phyloP scores from a whole-genome alignment of 1,140 invertebrate genomes.

The Euura saliciscinereae region DNA sequence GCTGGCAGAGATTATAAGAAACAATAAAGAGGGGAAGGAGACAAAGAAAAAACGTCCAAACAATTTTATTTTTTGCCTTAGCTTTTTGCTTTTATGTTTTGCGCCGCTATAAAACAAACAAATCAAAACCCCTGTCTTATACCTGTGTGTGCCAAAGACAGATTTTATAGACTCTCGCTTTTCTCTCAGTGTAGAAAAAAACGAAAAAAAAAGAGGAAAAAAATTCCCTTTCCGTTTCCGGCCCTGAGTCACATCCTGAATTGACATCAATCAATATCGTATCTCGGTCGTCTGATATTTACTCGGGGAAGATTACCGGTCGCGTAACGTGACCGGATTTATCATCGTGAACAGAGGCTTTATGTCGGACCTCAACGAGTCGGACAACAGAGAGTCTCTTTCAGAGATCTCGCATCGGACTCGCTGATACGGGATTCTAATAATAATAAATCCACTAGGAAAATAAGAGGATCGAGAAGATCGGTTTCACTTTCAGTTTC shows the following conservation, averaged over 20 bases:
- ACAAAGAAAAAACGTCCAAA: background rate
- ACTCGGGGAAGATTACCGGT: background rate
- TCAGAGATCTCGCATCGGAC: background rate
- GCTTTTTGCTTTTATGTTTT: too few species aligned
- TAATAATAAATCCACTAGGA: too few species aligned
- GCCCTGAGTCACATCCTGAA: background rate
- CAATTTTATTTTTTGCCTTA: too few species aligned
- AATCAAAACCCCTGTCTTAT: too few species aligned
- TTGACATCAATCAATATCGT: background rate
- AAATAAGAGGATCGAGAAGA: too few species aligned
- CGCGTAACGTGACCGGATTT: background rate
- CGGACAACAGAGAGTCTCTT: slow-evolving; percentile 2
- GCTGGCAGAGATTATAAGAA: background rate
- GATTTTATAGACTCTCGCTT: too few species aligned
- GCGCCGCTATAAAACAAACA: too few species aligned
- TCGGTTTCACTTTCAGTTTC: too few species aligned
- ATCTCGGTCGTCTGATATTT: background rate
- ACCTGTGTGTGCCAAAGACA: too few species aligned
- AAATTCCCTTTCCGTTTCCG: background rate
- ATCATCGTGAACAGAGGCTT: background rate
- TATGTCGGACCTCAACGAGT: background rate
- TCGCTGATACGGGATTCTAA: background rate
- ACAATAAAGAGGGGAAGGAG: background rate
- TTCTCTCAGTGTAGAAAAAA: too few species aligned
- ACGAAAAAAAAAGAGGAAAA: too few species aligned